Conservation (phyloP, 2,797 vertebrate species). For the Naso thynnoides region DNA sequence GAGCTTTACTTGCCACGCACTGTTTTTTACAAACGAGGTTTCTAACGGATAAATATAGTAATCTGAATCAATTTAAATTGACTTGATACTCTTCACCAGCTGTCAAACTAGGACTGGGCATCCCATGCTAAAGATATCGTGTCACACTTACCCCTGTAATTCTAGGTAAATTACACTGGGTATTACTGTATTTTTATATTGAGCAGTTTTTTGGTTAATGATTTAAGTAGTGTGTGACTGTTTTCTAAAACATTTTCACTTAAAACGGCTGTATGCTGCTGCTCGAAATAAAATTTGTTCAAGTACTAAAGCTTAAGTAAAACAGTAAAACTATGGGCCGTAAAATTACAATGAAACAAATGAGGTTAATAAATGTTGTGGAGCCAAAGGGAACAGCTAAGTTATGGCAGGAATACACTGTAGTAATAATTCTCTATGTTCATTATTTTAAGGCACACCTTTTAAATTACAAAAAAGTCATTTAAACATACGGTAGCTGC, state of each 20-base stretch:
- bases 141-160: background rate
- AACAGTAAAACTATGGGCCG: background rate
- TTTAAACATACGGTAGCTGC: no score
- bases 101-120: background rate
- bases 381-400: background rate
- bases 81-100: slow-evolving; percentile 17
- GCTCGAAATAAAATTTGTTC: background rate
- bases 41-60: no score
- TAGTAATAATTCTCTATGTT: background rate
- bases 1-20: no score
- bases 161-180: background rate
- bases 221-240: background rate
- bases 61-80: no score
- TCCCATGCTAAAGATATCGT: background rate
- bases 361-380: background rate
- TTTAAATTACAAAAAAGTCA: background rate
- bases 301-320: background rate
- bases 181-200: background rate
- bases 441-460: background rate
- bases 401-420: no score
- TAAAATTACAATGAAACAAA: background rate
- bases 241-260: background rate
- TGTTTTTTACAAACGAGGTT: no score
- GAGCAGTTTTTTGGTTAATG: background rate
- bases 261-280: background rate